Percentiles rank a stretch among this genome's conserved stretches.
These are phyloP conservation scores for Cotesia chilonis DNA, from an alignment of 1,140 invertebrate genomes.

Conservation along the genomic window DNA sequence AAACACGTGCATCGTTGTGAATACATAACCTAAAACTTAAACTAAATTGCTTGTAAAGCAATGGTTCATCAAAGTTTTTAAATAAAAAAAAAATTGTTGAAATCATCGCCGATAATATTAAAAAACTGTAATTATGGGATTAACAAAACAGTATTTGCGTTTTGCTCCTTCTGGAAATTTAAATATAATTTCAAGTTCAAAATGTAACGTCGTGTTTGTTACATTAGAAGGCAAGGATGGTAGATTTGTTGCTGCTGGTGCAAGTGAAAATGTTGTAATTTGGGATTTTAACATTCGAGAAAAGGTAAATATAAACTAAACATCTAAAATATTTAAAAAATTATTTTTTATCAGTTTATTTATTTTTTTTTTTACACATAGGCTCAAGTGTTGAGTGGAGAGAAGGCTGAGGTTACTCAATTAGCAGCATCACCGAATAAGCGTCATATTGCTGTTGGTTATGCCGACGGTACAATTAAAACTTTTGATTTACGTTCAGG, in stretches of 20 bases:
- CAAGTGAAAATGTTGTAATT: slow-evolving; percentile 91
- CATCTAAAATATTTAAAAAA: slow-evolving; percentile 27
- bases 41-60: too few relatives aligned
- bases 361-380: slow-evolving; percentile 51
- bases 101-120: not conserved
- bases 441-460: slow-evolving; percentile 87
- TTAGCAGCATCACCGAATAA: slow-evolving; percentile 77
- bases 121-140: slow-evolving; percentile 75
- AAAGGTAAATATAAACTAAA: slow-evolving; percentile 71
- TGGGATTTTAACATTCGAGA: slow-evolving; percentile 93
- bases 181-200: slow-evolving; percentile 84
- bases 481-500: slow-evolving; percentile 79
- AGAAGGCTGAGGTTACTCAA: slow-evolving; percentile 79
- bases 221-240: slow-evolving; percentile 78
- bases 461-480: slow-evolving; percentile 87
- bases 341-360: slow-evolving; percentile 31
- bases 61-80: not conserved
- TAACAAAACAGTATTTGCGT: slow-evolving; percentile 96
- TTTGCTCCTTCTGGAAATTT: slow-evolving; percentile 84
- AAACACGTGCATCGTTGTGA: too few relatives aligned
- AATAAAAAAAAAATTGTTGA: not conserved
- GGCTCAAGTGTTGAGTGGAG: slow-evolving; percentile 79
- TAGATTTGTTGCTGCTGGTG: slow-evolving; percentile 85
- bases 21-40: too few relatives aligned
- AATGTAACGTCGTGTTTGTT: slow-evolving; percentile 83